phyloP scores from a whole-genome alignment of 92 coral and sea anemone genomes.

The Zoanthus sociatus region DNA sequence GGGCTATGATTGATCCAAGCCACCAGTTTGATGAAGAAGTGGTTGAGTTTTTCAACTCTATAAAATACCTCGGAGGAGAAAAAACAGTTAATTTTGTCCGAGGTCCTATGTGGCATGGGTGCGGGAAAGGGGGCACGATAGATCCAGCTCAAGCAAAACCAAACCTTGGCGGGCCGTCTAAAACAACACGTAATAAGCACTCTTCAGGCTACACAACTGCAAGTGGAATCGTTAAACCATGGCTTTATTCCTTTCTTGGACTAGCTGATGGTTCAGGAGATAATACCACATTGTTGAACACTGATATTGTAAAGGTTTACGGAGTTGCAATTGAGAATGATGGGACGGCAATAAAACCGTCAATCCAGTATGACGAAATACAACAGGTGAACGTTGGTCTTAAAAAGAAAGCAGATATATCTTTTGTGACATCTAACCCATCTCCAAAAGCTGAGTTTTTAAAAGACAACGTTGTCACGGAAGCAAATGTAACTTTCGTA shows the following conservation, averaged over 20 bases:
- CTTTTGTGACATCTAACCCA: constrained; percentile 31
- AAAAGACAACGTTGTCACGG: constrained; percentile 46
- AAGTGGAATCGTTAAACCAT: constrained; percentile 43
- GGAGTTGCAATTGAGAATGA: constrained; percentile 68
- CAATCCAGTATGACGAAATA: constrained; percentile 49
- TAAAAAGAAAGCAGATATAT: neutral
- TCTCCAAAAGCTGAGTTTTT: constrained; percentile 44
- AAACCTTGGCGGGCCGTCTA: constrained; percentile 64
- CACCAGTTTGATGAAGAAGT: constrained; percentile 55
- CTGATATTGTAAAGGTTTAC: constrained; percentile 49
- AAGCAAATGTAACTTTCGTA: constrained; percentile 46
- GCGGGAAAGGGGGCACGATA: constrained; percentile 19
- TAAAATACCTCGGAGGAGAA: constrained; percentile 49
- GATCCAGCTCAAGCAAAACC: constrained; percentile 39
- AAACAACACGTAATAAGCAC: constrained; percentile 16
- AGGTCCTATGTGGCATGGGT: constrained; percentile 47
- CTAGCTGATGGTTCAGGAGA: constrained; percentile 43
- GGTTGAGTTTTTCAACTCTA: constrained; percentile 56
- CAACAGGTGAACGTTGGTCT: neutral
- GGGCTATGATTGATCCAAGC: constrained; percentile 26
- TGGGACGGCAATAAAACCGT: constrained; percentile 61
- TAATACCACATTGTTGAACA: constrained; percentile 56
- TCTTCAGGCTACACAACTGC: constrained; percentile 50
- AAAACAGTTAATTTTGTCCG: constrained; percentile 37
- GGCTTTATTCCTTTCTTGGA: constrained; percentile 36